Evolutionary conservation across 2,888 invertebrate genomes (phyloP), one percentile per base, ranked within the genome.

Genomic region (Chymomyza caudatula): DNA sequence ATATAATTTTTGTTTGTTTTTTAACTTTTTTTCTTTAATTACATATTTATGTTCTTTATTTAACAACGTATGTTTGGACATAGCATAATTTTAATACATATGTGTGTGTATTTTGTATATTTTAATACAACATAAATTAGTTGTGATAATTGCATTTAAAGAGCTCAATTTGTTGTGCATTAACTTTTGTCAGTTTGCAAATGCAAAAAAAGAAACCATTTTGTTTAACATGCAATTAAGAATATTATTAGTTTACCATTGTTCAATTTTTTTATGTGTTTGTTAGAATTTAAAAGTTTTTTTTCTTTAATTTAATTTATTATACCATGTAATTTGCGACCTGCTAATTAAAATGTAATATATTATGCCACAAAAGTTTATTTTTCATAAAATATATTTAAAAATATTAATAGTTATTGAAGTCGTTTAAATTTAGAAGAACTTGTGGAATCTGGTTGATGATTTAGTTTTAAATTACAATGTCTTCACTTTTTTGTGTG

Each of bases 141-240:
- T 69, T 53, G 42, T 15, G 74, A 74, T 80, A 80, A 80, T 80
- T 81, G 69, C 69, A 69, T 74, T 78, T 78, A 71, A 80, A 84
- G 84, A 71, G 74, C 66, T 44, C 63, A 74, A 81, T 81, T 80
- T 76, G 63, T 69, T 72, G 51, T 59, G 44, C 51, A 37, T 37
- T 37, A 37, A 37, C 29, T 52, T 49, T 19, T 49, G 6, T 4
- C 11, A 23, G 8, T 5, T 52, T 8, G 17, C 11, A 17, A 13
- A 19, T 52, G n/a, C 4, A 20, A 23, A 53, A 20, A 53, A 2
- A 22, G 19, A 53, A 4, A n/a, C n/a, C n/a, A 22, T 22, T 23
- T n/a, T 53, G 20, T 53, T 23, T 53, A 53, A 53, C 15, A 23
- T 6, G 23, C 20, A 53, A 55, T 29, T 42, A 17, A 29, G 29